A percentile compares a stretch with the other conserved stretches of the same genome.
phyloP scores from a whole-genome alignment of 2,113 vertebrate species.

The Alosa alosa region DNA sequence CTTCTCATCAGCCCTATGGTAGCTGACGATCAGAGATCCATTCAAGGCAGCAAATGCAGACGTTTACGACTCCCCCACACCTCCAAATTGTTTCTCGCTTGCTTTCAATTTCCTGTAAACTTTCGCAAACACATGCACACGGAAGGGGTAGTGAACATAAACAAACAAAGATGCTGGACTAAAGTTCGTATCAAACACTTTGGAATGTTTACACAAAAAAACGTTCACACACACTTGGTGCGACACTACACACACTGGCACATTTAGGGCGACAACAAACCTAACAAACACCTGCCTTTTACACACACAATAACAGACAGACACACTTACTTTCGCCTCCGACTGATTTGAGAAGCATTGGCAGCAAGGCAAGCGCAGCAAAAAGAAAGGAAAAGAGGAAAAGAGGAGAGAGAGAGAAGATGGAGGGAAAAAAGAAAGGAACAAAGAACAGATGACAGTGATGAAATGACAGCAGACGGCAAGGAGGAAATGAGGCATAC shows the following conservation, averaged over 20 bases:
- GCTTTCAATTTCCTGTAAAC: too few relatives aligned
- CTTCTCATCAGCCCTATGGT: too few relatives aligned
- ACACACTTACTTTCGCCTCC: constrained; percentile 40
- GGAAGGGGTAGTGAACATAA: too few relatives aligned
- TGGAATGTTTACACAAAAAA: not conserved
- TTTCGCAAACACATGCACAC: too few relatives aligned
- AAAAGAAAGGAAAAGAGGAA: not conserved
- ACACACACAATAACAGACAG: not conserved
- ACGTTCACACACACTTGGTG: not conserved
- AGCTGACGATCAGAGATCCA: too few relatives aligned
- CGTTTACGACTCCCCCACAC: too few relatives aligned
- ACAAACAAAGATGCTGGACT: not conserved
- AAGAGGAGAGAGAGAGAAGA: not conserved
- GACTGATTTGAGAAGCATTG: constrained; percentile 28
- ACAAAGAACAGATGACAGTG: not conserved
- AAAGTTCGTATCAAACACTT: not conserved
- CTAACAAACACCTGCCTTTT: too few relatives aligned
- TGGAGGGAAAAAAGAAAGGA: not conserved
- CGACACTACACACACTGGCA: not conserved
- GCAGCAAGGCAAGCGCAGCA: constrained; percentile 9
- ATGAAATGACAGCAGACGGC: not conserved
- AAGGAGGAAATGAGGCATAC: not conserved
- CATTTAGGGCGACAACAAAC: too few relatives aligned
- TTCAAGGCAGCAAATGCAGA: too few relatives aligned
- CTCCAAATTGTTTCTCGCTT: too few relatives aligned